Percentiles rank a stretch among this genome's conserved stretches.
Conservation (phyloP, 1,140 invertebrate species). For the Zaprionus gabonicus region DNA sequence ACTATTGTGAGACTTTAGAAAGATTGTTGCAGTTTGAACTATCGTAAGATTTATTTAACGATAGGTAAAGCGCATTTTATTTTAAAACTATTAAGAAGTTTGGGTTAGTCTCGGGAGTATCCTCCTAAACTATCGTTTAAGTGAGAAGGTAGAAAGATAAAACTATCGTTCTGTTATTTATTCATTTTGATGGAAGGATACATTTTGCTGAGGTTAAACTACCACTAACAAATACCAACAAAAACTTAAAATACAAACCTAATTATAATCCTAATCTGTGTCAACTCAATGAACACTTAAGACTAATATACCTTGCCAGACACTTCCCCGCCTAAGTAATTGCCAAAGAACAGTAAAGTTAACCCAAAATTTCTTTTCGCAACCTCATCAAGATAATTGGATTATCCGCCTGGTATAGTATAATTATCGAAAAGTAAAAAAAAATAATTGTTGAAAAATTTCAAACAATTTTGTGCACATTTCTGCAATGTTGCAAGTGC, state of each 20-base stretch:
- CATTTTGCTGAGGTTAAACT: too few species aligned
- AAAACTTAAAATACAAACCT: not conserved
- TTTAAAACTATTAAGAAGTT: too few species aligned
- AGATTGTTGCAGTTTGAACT: not conserved
- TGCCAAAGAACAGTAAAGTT: not conserved
- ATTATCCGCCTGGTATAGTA: not conserved
- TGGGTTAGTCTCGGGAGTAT: too few species aligned
- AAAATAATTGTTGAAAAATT: not conserved
- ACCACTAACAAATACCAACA: too few species aligned
- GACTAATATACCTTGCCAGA: too few species aligned
- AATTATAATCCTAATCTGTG: not conserved
- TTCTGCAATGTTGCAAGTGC: not conserved
- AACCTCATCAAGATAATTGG: slow-evolving; percentile 11
- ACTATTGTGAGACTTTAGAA: not conserved
- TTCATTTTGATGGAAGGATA: too few species aligned
- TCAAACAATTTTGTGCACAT: not conserved
- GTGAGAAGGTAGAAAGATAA: too few species aligned
- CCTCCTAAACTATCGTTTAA: too few species aligned
- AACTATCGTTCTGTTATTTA: too few species aligned
- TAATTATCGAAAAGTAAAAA: slow-evolving; percentile 1
- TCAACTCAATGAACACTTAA: not conserved
- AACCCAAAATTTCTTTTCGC: not conserved
- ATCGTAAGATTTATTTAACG: too few species aligned
- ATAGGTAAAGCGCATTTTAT: too few species aligned
- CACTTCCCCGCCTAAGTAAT: not conserved